Evolutionary conservation across 2,797 vertebrate genomes (phyloP).

Genomic region (Eulemur mongoz): DNA sequence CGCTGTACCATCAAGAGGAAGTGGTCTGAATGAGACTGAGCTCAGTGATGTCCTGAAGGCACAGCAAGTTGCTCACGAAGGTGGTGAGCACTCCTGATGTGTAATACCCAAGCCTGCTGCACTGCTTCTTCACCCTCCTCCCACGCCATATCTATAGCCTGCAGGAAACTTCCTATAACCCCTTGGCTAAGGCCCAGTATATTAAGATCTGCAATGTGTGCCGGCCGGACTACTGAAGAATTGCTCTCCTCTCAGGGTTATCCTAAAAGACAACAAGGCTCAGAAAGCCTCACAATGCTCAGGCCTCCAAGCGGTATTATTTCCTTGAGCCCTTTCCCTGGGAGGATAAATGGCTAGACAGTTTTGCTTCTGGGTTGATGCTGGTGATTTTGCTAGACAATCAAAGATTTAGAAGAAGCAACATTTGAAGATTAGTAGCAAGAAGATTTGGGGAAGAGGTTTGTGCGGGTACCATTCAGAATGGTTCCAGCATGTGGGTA

Average conservation of each 20-base stretch:
- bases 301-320: background rate
- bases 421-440: background rate
- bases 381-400: background rate
- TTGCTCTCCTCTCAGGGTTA: background rate
- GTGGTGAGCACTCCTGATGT: background rate
- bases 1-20: background rate
- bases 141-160: background rate
- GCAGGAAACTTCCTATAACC: background rate
- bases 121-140: background rate
- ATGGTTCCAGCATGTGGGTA: background rate
- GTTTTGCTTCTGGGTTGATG: background rate
- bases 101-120: too few species aligned
- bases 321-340: background rate
- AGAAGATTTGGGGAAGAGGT: background rate
- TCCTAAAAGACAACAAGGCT: background rate
- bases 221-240: background rate
- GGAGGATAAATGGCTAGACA: background rate
- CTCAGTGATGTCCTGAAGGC: too few species aligned
- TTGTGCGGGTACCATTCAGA: background rate
- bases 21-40: background rate
- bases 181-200: background rate
- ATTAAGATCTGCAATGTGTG: background rate
- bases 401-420: background rate
- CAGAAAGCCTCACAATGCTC: background rate
- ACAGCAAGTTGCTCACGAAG: background rate